These are phyloP conservation scores for Alosa sapidissima DNA, from an alignment of 2,797 vertebrate genomes.

Conservation along the genomic window DNA sequence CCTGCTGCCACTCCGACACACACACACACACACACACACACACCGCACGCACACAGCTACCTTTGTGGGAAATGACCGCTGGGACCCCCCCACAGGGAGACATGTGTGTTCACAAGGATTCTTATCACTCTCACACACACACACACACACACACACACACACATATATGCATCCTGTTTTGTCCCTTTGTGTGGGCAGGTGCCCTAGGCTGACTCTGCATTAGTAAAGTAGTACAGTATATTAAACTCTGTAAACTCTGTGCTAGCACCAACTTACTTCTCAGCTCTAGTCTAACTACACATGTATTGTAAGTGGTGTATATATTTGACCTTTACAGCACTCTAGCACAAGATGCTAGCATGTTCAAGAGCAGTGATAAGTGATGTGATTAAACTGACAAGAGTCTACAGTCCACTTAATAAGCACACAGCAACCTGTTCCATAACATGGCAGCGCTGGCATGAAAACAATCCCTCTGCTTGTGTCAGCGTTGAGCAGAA, in stretches of 20 bases:
- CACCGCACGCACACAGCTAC: constrained; percentile 64
- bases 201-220: background rate
- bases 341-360: background rate
- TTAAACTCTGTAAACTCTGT: background rate
- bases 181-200: constrained; percentile 47
- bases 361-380: background rate
- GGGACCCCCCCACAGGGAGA: constrained; percentile 42
- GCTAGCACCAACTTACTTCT: background rate
- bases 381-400: background rate
- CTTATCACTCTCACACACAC: constrained; percentile 49
- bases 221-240: background rate
- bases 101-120: constrained; percentile 39
- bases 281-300: background rate
- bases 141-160: constrained; percentile 53
- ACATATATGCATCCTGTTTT: constrained; percentile 30
- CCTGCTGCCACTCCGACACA: constrained; percentile 40
- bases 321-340: background rate
- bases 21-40: constrained; percentile 46
- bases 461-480: background rate
- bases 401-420: background rate
- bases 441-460: background rate
- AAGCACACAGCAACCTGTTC: background rate
- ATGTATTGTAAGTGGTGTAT: background rate
- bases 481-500: background rate
- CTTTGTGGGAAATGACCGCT: constrained; percentile 70